These are phyloP conservation scores for Malacosoma neustria DNA, from an alignment of 2,888 invertebrate genomes.

Conservation along the genomic window DNA sequence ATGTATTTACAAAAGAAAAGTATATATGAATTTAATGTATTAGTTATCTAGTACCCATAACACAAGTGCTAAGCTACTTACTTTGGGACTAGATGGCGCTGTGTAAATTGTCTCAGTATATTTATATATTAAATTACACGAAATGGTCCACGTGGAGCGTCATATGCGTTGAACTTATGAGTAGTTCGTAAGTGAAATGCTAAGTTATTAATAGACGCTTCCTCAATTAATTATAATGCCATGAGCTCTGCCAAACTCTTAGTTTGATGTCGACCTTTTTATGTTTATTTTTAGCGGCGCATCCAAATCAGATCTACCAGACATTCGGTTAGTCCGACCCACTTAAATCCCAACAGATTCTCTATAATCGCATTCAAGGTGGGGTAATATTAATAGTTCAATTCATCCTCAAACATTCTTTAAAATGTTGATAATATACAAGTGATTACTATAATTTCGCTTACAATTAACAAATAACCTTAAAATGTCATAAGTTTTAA, in stretches of 20 bases:
- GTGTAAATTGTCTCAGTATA: too few relatives aligned
- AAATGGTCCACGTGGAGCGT: neutral
- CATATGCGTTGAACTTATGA: neutral
- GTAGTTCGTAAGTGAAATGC: neutral
- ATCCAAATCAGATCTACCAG: constrained; percentile 30
- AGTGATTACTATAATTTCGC: too few relatives aligned
- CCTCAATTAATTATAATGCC: constrained; percentile 53
- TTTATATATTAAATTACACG: too few relatives aligned
- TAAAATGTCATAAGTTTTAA: too few relatives aligned
- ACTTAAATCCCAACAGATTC: constrained; percentile 30
- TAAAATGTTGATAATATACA: too few relatives aligned
- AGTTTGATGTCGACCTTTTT: constrained; percentile 57
- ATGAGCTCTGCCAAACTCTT: constrained; percentile 45
- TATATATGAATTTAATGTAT: too few relatives aligned
- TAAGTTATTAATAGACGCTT: constrained; percentile 36
- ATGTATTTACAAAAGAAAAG: too few relatives aligned
- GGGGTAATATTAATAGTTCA: constrained; percentile 11
- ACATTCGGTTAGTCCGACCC: constrained; percentile 43
- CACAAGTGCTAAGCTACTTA: too few relatives aligned
- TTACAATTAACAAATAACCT: too few relatives aligned
- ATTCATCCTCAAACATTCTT: constrained; percentile 10
- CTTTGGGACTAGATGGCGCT: too few relatives aligned
- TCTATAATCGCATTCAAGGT: constrained; percentile 17
- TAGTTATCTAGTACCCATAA: too few relatives aligned
- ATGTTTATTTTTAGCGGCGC: constrained; percentile 54